phyloP scores from a whole-genome alignment of 2,888 invertebrate genomes.

The Rhaphigaster nebulosa region DNA sequence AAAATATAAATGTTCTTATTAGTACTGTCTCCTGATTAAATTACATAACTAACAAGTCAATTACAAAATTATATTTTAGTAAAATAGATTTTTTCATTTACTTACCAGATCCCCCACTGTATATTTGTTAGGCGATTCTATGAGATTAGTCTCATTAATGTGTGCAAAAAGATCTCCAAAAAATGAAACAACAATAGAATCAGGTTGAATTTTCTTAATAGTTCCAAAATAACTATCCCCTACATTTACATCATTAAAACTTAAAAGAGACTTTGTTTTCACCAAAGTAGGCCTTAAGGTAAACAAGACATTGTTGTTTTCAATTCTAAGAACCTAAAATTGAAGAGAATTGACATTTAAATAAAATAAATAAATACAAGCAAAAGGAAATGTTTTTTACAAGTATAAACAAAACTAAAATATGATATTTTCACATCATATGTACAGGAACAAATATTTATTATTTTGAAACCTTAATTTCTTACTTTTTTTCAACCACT shows the following conservation, averaged over 20 bases:
- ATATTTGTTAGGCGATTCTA: conserved; percentile 59
- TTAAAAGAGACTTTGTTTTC: conserved; percentile 72
- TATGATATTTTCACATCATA: too few relatives aligned
- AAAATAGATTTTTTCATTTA: neutral
- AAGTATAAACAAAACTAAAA: too few relatives aligned
- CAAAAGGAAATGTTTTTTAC: too few relatives aligned
- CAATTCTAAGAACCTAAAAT: conserved; percentile 73
- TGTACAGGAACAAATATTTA: too few relatives aligned
- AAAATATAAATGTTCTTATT: too few relatives aligned
- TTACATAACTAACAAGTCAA: neutral
- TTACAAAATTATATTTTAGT: neutral
- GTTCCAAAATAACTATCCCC: conserved; percentile 74
- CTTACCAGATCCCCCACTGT: conserved; percentile 74
- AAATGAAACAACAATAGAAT: conserved; percentile 74
- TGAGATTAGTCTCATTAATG: conserved; percentile 71
- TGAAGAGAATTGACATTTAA: neutral
- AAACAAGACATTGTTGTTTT: conserved; percentile 72
- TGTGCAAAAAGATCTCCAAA: conserved; percentile 74
- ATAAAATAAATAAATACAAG: neutral
- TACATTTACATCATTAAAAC: conserved; percentile 71
- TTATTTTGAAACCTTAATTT: too few relatives aligned
- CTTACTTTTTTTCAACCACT: too few relatives aligned
- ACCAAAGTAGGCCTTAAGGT: conserved; percentile 79
- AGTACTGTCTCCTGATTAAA: neutral
- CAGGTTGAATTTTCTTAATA: conserved; percentile 71